Evolutionary conservation across 1,140 invertebrate species (phyloP), one percentile per base, ranked within the genome.

Genomic region (Eupeodes corollae): DNA sequence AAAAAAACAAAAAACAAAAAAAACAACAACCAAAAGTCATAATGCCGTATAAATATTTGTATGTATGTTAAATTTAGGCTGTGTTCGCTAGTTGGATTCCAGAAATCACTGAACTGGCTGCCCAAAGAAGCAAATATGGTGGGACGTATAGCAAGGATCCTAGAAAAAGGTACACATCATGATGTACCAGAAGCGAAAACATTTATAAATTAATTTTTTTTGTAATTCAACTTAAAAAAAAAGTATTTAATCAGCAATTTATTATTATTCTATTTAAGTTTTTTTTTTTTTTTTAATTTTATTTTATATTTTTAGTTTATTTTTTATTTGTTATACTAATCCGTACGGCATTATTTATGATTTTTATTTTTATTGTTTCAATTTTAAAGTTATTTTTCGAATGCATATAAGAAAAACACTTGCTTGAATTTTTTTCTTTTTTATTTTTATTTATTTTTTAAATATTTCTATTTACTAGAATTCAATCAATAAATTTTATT

Each of bases 1-100:
- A n/a, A 12, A 15, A 26, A 26, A 26, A 26, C 3, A 3, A 26
- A 26, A 3, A 26, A 26, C 21, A 3, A 26, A 26, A 26, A 26
- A 26, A 26, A 26, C 21, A 26, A 26, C 21, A 26, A 26, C 21
- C 21, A 26, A 26, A 26, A 26, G 21, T 26, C 21, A 26, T 26
- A 26, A 26, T 26, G 21, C 21, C 62, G 59, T 62, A 30, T 10
- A 45, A 43, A 49, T 47, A 56, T 60, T 52, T 66, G 59, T 63
- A 57, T 64, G 61, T 64, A 61, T 66, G 57, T 64, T 62, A 55
- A 62, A 57, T 64, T 57, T 88, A 91, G 88, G 88, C 88, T 79
- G 88, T 96, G 81, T 96, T 97, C 86, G 91, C 92, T 78, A 95
- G 89, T 82, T 95, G 90, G 88, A 93, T 97, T 77, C 93, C 93